These are phyloP conservation scores for Tromatobia lineatoria DNA, from an alignment of 2,888 invertebrate species.

Conservation along the genomic window DNA sequence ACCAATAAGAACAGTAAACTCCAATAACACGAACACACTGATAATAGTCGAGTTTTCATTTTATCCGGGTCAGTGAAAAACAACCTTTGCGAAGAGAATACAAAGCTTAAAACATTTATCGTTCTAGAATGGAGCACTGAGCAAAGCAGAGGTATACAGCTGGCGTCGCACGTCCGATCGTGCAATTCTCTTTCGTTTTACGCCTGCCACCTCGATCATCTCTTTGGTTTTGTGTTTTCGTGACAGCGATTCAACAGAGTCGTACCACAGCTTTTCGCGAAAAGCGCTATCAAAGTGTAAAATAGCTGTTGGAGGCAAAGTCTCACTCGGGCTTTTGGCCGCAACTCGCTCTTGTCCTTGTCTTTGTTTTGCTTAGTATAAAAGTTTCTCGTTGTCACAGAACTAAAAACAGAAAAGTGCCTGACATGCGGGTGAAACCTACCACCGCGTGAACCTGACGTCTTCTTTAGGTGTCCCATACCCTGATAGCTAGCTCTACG, in stretches of 20 bases:
- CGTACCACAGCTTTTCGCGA: slow-evolving; percentile 46
- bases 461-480: slow-evolving; percentile 32
- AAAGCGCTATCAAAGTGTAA: slow-evolving; percentile 67
- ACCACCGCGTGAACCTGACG: slow-evolving; percentile 39
- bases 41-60: neutral
- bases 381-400: slow-evolving; percentile 57
- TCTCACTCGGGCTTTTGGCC: slow-evolving; percentile 21
- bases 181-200: slow-evolving; percentile 67
- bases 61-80: neutral
- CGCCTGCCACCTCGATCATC: slow-evolving; percentile 68
- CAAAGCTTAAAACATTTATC: slow-evolving; percentile 2
- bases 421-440: slow-evolving; percentile 38
- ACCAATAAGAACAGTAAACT: neutral
- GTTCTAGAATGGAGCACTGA: neutral
- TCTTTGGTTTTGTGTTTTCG: slow-evolving; percentile 28
- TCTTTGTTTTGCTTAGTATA: slow-evolving; percentile 57
- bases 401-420: slow-evolving; percentile 58
- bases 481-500: neutral
- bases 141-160: slow-evolving; percentile 26
- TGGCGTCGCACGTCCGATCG: slow-evolving; percentile 70
- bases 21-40: neutral
- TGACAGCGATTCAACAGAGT: slow-evolving; percentile 34
- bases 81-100: neutral
- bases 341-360: neutral
- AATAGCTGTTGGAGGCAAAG: slow-evolving; percentile 55